A percentile compares a stretch with the other conserved stretches of the same genome.
Evolutionary conservation across 2,888 invertebrate genomes (phyloP).

Genomic region (Pyrocoelia pectoralis): DNA sequence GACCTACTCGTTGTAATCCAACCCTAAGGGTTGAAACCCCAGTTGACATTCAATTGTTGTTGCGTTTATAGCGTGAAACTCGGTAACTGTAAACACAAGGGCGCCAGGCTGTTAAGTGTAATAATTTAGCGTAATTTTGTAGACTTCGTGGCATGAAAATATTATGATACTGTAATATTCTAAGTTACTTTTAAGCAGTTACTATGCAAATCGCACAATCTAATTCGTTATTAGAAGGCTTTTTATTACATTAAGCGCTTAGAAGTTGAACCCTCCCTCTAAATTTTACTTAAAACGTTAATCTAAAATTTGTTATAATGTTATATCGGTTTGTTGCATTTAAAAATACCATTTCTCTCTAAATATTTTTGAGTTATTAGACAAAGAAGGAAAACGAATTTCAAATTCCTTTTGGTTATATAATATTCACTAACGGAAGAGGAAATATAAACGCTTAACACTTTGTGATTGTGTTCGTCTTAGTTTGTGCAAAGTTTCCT

Average conservation of each 20-base stretch:
- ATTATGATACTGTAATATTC: slow-evolving; percentile 38
- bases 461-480: no score
- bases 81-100: slow-evolving; percentile 41
- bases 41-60: slow-evolving; percentile 46
- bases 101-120: slow-evolving; percentile 40
- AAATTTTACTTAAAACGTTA: background rate
- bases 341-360: no score
- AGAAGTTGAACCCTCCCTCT: background rate
- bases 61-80: slow-evolving; percentile 45
- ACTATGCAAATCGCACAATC: slow-evolving; percentile 33
- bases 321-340: no score
- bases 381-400: no score
- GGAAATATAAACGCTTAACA: no score
- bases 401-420: no score
- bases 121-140: slow-evolving; percentile 43
- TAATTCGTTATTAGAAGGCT: slow-evolving; percentile 21
- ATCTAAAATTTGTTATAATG: no score
- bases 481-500: no score
- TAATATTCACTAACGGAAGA: no score
- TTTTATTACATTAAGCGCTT: slow-evolving; percentile 15
- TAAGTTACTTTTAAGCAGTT: slow-evolving; percentile 29
- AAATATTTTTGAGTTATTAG: no score
- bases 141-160: slow-evolving; percentile 40
- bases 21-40: slow-evolving; percentile 40
- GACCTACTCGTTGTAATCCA: slow-evolving; percentile 43